Base-by-base conservation (phyloP, 1,140 invertebrate genomes). In the Pseudachorutes palmiensis region DNA sequence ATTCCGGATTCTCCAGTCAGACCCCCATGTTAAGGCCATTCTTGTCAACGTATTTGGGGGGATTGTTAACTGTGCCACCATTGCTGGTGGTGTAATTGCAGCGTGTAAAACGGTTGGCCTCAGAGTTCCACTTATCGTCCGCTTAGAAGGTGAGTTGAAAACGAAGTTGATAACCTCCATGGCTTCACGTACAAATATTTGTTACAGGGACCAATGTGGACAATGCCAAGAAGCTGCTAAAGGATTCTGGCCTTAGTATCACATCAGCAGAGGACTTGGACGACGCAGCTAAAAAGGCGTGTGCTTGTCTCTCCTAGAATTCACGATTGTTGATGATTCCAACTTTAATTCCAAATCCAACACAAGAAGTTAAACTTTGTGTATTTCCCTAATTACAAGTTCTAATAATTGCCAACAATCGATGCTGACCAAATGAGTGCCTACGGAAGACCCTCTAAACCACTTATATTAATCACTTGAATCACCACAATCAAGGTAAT, bases 1-100 rank as follows among this genome's bases (percentile, higher is more conserved):
- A 3, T 90, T 91, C 78, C 81, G 83, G 74, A 85, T 87, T 69
- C 78, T 87, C 24, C 81, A 80, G 62, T 82, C 82, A 76, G 90
- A 93, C 81, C 83, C 86, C n/a, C 91, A 89, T 78, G 95, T 98
- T 0, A 94, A 96, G 81, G 88, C 90, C 2, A 91, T 99, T 73
- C 83, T 99, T 63, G 94, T 99, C 0, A 99, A 99, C 81, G 94
- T 99, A 2, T 99, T 99, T 83, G 97, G 94, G 68, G 97, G 97
- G 71, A 99, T 99, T 77, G 95, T 99, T 0, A 97, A 99, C 80
- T 99, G 97, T 83, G 91, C 87, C 1, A 98, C 88, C 2, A 92
- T 99, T 77, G 96, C 97, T 1, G 92, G 88, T 75, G 97, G 97
- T 58, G 92, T 99, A 72, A 87, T 97, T 1, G 84, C 87, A 66